phyloP scores from a whole-genome alignment of 2,113 vertebrate genomes.

The Illadopsis cleaveri region DNA sequence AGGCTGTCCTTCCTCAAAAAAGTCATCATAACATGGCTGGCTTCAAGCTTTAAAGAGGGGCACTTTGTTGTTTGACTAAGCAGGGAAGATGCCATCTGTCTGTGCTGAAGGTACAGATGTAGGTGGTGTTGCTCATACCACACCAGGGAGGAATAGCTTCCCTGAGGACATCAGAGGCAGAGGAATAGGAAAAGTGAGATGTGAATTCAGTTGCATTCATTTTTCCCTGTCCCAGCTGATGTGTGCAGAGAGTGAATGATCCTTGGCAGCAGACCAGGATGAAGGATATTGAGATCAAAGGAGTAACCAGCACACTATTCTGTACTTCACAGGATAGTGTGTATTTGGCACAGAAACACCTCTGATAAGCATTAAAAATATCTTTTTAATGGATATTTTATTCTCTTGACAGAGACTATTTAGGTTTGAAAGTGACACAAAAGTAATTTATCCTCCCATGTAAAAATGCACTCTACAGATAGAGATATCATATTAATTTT shows the following conservation, averaged over 20 bases:
- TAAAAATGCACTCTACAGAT: conserved; percentile 37
- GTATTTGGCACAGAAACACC: conserved; percentile 54
- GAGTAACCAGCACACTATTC: conserved; percentile 20
- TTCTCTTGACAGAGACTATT: conserved; percentile 48
- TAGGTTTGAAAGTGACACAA: conserved; percentile 55
- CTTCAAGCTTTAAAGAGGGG: neutral
- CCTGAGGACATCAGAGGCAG: neutral
- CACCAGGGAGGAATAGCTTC: neutral
- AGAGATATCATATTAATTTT: conserved; percentile 50
- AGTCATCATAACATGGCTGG: neutral
- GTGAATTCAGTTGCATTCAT: conserved; percentile 28
- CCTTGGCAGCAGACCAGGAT: conserved; percentile 62
- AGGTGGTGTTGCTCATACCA: neutral
- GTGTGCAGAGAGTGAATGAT: conserved; percentile 31
- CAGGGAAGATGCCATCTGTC: neutral
- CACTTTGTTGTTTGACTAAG: neutral
- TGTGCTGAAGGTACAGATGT: neutral
- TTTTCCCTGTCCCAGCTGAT: conserved; percentile 5
- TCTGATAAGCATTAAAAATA: conserved; percentile 65
- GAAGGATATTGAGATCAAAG: conserved; percentile 64
- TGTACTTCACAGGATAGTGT: conserved; percentile 35
- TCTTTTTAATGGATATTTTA: conserved; percentile 63
- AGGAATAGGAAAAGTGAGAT: neutral
- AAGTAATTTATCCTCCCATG: conserved; percentile 45
- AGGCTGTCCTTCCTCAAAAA: neutral